Conservation (phyloP, 2,888 invertebrate genomes). For the Rhagophthalmus giganteus region DNA sequence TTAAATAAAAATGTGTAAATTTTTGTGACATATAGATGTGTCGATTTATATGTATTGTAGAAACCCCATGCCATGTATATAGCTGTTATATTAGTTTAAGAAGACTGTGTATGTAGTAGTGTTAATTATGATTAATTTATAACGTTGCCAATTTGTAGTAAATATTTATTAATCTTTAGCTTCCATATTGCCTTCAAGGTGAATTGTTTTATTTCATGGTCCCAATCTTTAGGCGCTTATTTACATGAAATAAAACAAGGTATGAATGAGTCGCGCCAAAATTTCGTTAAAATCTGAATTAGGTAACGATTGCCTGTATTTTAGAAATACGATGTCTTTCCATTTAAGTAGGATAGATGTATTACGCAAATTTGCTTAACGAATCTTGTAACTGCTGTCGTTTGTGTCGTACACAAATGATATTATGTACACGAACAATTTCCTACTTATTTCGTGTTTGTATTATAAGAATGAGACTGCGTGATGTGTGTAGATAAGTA, state of each 20-base stretch:
- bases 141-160: constrained; percentile 27
- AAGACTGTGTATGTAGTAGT: constrained; percentile 44
- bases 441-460: constrained; percentile 23
- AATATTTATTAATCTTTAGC: constrained; percentile 27
- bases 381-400: constrained; percentile 11
- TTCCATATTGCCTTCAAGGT: constrained; percentile 32
- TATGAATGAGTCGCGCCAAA: neutral
- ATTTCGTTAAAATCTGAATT: too few species aligned
- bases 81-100: constrained; percentile 40
- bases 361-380: constrained; percentile 1
- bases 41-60: constrained; percentile 20
- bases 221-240: too few species aligned
- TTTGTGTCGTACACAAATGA: constrained; percentile 14
- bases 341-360: constrained; percentile 29
- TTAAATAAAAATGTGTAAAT: constrained; percentile 9
- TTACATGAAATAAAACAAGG: neutral
- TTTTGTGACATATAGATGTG: constrained; percentile 18
- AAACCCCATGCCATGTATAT: constrained; percentile 36
- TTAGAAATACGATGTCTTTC: constrained; percentile 41
- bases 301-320: constrained; percentile 28
- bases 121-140: constrained; percentile 31
- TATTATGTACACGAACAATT: constrained; percentile 14
- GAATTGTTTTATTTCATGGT: constrained; percentile 1
- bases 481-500: constrained; percentile 34
- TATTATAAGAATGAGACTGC: constrained; percentile 30